Evolutionary conservation across 2,888 invertebrate species (phyloP), one percentile per base, ranked within the genome.

Genomic region (Clivina fossor): DNA sequence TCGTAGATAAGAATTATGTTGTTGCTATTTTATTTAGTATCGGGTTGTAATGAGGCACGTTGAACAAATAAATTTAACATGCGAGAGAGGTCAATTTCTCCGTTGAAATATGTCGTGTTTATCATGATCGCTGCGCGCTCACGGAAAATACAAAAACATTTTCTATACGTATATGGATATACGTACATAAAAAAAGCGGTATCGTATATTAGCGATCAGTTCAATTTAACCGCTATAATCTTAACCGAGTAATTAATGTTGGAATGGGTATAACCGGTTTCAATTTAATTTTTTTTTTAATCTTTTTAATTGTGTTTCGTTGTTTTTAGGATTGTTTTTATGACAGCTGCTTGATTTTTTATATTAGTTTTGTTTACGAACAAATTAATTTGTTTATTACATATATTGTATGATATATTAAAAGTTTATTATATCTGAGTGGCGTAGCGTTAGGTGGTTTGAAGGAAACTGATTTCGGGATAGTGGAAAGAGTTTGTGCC

Each of bases 31-130:
- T 47, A 33, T 13, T 37, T 47, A 22, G 15, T n/a, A 47, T 47
- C n/a, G n/a, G n/a, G 33, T 47, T 47, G 47, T 47, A 47, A 47
- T 47, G 47, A 47, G 33, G 32, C 33, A 22, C 15, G 15, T 13
- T 22, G 9, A 53, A 28, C 35, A 53, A 53, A 53, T 44, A 53
- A 53, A 53, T 53, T 53, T 53, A n/a, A 41, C 43, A 43, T 43
- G 26, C 44, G 20, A 53, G 49, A 53, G 53, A 53, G 37, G 53
- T 44, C 44, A 53, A 44, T 53, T 44, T 53, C 43, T 41, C 53
- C 44, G 53, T 53, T 53, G 44, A 53, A 53, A 53, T 28, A 44
- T 35, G n/a, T 20, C 53, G 43, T 44, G n/a, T n/a, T n/a, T 53
- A 53, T 53, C 53, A 44, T 26, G 44, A 53, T 53, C 53, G 47